Conservation (phyloP, 2,888 invertebrate genomes). For the Papilio demoleus region DNA sequence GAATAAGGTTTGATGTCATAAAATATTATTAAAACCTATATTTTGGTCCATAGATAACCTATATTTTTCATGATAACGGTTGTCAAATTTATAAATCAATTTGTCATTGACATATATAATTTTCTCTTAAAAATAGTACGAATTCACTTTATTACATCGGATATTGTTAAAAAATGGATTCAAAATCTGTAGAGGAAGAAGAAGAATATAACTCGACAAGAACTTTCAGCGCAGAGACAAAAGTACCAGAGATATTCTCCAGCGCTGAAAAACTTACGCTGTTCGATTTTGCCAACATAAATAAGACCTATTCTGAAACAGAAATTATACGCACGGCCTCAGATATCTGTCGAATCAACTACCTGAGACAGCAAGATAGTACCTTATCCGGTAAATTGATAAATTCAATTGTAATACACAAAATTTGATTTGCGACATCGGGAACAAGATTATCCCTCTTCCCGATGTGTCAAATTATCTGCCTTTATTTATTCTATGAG, state of each 20-base stretch:
- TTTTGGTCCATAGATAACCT: not conserved
- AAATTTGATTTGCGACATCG: not conserved
- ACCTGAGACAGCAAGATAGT: constrained; percentile 7
- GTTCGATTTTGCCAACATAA: constrained; percentile 28
- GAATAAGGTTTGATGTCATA: no score
- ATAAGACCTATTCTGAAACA: constrained; percentile 31
- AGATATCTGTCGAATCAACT: constrained; percentile 34
- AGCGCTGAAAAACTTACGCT: constrained; percentile 9
- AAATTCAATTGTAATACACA: not conserved
- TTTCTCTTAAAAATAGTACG: not conserved
- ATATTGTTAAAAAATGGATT: not conserved
- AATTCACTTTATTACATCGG: not conserved
- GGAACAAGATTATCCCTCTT: not conserved
- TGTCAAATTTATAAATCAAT: not conserved
- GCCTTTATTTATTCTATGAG: not conserved
- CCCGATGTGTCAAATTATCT: not conserved
- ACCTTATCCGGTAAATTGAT: constrained; percentile 22
- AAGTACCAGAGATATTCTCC: constrained; percentile 6
- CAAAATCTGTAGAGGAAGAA: not conserved
- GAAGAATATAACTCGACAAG: not conserved
- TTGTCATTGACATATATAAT: not conserved
- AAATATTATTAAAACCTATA: not conserved
- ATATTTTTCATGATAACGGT: not conserved
- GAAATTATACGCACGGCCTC: constrained; percentile 27
- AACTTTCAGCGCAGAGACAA: not conserved